These are phyloP conservation scores for Hypothenemus hampei DNA, from an alignment of 1,140 invertebrate genomes.

Conservation along the genomic window DNA sequence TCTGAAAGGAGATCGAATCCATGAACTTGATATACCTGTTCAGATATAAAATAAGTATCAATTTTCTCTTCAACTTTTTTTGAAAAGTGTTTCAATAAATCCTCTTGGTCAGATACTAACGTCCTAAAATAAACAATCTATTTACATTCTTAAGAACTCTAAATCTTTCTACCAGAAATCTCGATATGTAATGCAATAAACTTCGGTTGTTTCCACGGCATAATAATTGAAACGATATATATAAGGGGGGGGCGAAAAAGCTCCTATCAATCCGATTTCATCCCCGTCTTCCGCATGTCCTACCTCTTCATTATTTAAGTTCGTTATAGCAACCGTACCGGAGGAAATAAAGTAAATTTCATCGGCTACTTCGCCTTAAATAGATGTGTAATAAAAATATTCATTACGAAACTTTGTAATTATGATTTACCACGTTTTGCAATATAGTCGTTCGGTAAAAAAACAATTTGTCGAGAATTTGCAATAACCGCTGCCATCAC, in stretches of 20 bases:
- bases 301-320: conserved; percentile 11
- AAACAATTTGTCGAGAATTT: conserved; percentile 43
- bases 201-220: conserved; percentile 26
- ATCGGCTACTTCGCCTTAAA: conserved; percentile 38
- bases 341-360: conserved; percentile 47
- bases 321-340: conserved; percentile 47
- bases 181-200: conserved; percentile 19
- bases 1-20: conserved; percentile 18
- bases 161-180: background rate
- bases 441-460: conserved; percentile 47
- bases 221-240: conserved; percentile 2
- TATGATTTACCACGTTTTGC: conserved; percentile 31
- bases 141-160: background rate
- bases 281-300: conserved; percentile 24
- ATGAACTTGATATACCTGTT: conserved; percentile 1
- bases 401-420: background rate
- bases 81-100: conserved; percentile 7
- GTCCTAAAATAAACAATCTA: conserved; percentile 1
- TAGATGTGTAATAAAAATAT: background rate
- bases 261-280: conserved; percentile 18
- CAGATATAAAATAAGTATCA: background rate
- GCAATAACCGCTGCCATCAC: conserved; percentile 39
- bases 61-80: conserved; percentile 9
- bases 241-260: background rate
- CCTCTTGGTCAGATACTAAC: conserved; percentile 15